Evolutionary conservation across 2,888 invertebrate genomes (phyloP), one percentile per base, ranked within the genome.

Genomic region (Chironomus tentans): DNA sequence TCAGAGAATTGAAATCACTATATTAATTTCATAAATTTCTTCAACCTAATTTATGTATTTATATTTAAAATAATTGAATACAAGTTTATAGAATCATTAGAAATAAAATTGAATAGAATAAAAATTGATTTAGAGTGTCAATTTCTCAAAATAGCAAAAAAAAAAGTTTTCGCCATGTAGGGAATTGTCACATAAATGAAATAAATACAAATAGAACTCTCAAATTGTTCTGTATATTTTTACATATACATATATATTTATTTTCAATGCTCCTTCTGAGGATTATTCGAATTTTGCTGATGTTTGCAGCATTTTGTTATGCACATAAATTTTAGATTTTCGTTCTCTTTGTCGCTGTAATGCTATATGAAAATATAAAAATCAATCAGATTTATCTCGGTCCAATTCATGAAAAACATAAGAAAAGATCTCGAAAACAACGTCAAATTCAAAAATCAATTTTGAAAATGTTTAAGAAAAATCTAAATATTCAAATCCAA

Each of bases 371-470:
- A 21, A 65, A 22, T 56, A 18, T 18, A 18, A 56, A 65, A 65
- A 65, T 65, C 65, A 65, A 65, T 65, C 65, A 65, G 24, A 65
- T 65, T 65, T 21, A 65, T 24, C 24, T 65, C 65, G 21, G 65
- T 65, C 65, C 65, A 65, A 65, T 65, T 65, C 21, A 38, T 38
- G 38, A 38, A 38, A 38, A 50, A 50, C 13, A 50, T 50, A 50
- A 50, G 12, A 50, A n/a, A 50, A 50, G 5, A 15, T 50, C 4
- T n/a, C 50, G 50, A 50, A 50, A 50, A 50, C 15, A 50, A 50
- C 50, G 50, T 50, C 50, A 50, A 50, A 50, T 50, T 50, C 50
- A 50, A 56, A 56, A 56, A 15, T 56, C 56, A 56, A 18, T 56
- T 50, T 38, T 38, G 38, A 38, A 38, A 38, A 38, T 15, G 50